Evolutionary conservation across 2,888 invertebrate species (phyloP).

Genomic region (Itoplectis maculator): DNA sequence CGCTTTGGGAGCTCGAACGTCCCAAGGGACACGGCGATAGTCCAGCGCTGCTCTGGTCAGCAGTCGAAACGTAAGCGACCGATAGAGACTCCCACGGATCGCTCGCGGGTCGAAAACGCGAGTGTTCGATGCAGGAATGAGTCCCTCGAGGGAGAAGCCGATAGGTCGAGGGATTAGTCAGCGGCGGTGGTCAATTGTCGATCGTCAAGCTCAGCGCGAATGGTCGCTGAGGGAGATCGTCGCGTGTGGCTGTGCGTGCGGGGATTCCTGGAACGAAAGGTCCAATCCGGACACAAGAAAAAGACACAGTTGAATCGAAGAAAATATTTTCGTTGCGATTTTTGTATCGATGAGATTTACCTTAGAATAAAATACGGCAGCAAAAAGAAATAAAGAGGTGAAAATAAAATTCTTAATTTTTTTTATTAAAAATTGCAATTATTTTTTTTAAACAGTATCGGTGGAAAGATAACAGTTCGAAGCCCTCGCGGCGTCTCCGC

Average conservation of each 20-base stretch:
- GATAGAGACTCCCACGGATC: conserved; percentile 43
- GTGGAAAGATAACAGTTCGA: not conserved
- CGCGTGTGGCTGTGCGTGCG: too few relatives aligned
- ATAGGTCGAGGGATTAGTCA: conserved; percentile 19
- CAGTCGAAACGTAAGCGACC: conserved; percentile 37
- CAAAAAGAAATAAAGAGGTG: too few relatives aligned
- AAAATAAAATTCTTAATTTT: too few relatives aligned
- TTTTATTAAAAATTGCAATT: too few relatives aligned
- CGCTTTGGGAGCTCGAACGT: too few relatives aligned
- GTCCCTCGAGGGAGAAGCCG: conserved; percentile 43
- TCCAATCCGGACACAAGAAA: not conserved
- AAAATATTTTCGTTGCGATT: too few relatives aligned
- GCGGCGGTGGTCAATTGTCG: conserved; percentile 11
- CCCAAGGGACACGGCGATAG: conserved; percentile 63
- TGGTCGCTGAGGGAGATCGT: not conserved
- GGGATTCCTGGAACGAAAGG: not conserved
- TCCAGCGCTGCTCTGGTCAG: conserved; percentile 49
- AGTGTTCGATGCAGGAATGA: conserved; percentile 51
- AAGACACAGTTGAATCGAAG: too few relatives aligned
- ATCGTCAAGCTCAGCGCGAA: not conserved
- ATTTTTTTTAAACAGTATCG: not conserved
- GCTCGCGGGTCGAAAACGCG: conserved; percentile 11
- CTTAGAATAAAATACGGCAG: too few relatives aligned
- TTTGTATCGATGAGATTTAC: too few relatives aligned
- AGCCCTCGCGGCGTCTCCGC: not conserved